A percentile compares a stretch with the other conserved stretches of the same genome.
Conservation (phyloP, 2,797 vertebrate genomes). For the Psittacula echo region DNA sequence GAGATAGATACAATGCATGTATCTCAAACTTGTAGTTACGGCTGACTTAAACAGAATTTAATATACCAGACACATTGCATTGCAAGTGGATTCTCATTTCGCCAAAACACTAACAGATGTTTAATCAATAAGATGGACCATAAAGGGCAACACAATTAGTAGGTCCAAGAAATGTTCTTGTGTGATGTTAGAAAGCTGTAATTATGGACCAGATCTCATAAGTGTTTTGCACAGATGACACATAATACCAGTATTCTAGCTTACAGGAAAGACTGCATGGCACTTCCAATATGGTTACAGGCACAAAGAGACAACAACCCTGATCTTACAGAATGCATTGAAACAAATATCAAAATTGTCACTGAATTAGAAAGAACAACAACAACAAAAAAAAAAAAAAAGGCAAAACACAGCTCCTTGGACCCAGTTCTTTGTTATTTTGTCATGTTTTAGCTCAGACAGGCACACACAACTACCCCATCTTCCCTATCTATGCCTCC, state of each 20-base stretch:
- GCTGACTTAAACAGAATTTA: slow-evolving; percentile 67
- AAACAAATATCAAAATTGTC: slow-evolving; percentile 7
- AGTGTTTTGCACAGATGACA: slow-evolving; percentile 70
- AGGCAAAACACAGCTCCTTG: neutral
- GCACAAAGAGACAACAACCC: neutral
- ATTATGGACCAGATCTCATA: slow-evolving; percentile 58
- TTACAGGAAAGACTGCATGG: neutral
- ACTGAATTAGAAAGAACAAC: neutral
- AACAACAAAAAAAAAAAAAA: neutral
- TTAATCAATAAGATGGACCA: slow-evolving; percentile 70
- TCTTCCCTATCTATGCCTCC: neutral
- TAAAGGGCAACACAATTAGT: slow-evolving; percentile 62
- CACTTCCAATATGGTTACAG: slow-evolving; percentile 19
- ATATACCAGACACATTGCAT: slow-evolving; percentile 57
- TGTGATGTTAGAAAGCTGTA: slow-evolving; percentile 68
- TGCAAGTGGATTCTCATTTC: slow-evolving; percentile 60
- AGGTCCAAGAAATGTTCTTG: slow-evolving; percentile 59
- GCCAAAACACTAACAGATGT: slow-evolving; percentile 66
- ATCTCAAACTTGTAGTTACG: slow-evolving; percentile 43
- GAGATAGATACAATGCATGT: slow-evolving; percentile 28
- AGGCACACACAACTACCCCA: neutral
- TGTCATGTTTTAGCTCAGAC: neutral
- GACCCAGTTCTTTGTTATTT: neutral
- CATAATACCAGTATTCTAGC: slow-evolving; percentile 34
- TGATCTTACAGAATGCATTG: slow-evolving; percentile 20